Percentiles rank a stretch among this genome's conserved stretches.
These are phyloP conservation scores for Onthophagus sagittarius DNA, from an alignment of 2,888 invertebrate genomes.

Conservation along the genomic window DNA sequence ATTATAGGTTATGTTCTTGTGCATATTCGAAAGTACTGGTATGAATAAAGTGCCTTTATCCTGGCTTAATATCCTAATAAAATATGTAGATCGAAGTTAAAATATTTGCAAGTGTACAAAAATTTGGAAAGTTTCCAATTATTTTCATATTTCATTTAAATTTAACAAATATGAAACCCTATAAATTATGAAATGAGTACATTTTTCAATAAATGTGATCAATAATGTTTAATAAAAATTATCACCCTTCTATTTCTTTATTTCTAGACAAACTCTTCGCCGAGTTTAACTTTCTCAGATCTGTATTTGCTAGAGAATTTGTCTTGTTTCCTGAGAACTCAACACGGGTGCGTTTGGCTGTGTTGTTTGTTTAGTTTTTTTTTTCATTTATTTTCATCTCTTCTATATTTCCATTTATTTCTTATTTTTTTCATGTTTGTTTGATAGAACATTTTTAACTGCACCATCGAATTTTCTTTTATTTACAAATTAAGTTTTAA, in stretches of 20 bases:
- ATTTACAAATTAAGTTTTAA: constrained; percentile 10
- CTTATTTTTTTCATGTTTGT: not conserved
- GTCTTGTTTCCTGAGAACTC: constrained; percentile 51
- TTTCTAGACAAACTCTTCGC: constrained; percentile 52
- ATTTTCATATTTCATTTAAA: too few species aligned
- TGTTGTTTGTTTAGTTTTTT: constrained; percentile 20
- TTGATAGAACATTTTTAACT: constrained; percentile 30
- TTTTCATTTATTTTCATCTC: not conserved
- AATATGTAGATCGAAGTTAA: too few species aligned
- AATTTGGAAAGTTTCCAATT: too few species aligned
- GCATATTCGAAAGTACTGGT: too few species aligned
- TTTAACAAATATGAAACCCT: too few species aligned
- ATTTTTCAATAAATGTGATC: constrained; percentile 10
- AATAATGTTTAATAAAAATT: not conserved
- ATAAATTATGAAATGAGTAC: too few species aligned
- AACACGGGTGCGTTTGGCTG: constrained; percentile 52
- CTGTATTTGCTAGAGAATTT: constrained; percentile 62
- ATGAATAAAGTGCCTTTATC: too few species aligned
- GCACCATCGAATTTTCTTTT: constrained; percentile 46
- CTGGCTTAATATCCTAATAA: too few species aligned
- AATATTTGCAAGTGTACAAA: too few species aligned
- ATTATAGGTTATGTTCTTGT: too few species aligned
- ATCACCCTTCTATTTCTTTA: constrained; percentile 26
- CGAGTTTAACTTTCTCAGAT: constrained; percentile 52
- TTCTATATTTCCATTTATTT: not conserved